Conservation (phyloP, 2,797 vertebrate genomes). For the Alexandromys oeconomus region DNA sequence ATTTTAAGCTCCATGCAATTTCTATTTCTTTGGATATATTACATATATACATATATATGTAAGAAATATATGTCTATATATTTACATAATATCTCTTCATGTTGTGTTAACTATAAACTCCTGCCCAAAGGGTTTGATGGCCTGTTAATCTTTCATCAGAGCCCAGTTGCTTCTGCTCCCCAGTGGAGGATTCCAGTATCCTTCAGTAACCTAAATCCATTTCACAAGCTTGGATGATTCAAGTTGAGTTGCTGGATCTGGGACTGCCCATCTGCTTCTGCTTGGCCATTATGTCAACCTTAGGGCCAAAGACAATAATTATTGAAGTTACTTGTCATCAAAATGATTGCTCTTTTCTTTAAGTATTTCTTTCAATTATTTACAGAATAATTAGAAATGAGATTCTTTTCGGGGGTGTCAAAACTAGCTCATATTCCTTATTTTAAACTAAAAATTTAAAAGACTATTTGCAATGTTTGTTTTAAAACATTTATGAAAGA, state of each 20-base stretch:
- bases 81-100: too few species aligned
- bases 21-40: too few species aligned
- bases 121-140: not conserved
- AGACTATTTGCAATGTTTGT: not conserved
- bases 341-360: not conserved
- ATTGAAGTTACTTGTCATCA: not conserved
- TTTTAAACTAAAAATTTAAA: not conserved
- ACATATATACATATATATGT: not conserved
- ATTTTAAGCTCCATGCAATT: not conserved
- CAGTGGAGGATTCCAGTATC: not conserved
- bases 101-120: not conserved
- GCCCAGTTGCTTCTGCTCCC: not conserved
- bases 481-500: not conserved
- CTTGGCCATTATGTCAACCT: not conserved
- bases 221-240: not conserved
- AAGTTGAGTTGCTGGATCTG: not conserved
- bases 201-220: not conserved
- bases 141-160: not conserved
- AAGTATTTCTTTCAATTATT: not conserved
- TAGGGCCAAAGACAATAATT: not conserved
- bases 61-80: too few species aligned
- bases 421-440: not conserved
- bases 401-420: not conserved
- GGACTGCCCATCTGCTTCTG: not conserved
- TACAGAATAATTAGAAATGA: not conserved